Conservation (phyloP, 92 coral and sea anemone species). For the Galaxea fascicularis region DNA sequence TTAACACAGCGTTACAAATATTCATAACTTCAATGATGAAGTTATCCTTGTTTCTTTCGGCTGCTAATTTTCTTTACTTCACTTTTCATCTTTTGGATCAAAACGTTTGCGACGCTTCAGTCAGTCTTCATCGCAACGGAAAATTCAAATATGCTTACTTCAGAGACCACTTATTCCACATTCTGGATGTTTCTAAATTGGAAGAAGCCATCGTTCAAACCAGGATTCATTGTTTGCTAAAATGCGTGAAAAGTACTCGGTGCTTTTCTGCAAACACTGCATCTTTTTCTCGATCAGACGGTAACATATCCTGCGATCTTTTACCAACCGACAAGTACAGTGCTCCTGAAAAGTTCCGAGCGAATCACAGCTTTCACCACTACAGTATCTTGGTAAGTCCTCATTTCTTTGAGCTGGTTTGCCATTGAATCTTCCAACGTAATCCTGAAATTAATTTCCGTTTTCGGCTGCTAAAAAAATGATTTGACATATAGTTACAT, state of each 20-base stretch:
- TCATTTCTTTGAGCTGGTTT: background rate
- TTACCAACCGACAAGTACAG: conserved; percentile 26
- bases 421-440: too few relatives aligned
- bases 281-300: background rate
- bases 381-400: conserved; percentile 25
- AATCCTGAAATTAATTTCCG: too few relatives aligned
- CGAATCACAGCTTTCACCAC: conserved; percentile 27
- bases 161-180: conserved; percentile 3
- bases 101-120: background rate
- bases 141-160: background rate
- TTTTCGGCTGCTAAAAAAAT: too few relatives aligned
- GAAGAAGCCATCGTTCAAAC: background rate
- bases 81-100: background rate
- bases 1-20: too few relatives aligned
- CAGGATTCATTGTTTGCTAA: background rate
- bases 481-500: too few relatives aligned
- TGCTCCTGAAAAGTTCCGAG: background rate
- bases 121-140: background rate
- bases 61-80: background rate
- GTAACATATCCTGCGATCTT: conserved; percentile 7
- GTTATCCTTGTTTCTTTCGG: background rate
- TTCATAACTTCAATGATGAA: background rate
- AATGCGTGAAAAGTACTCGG: background rate
- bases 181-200: background rate
- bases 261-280: conserved; percentile 30